These are phyloP conservation scores for Isurus oxyrinchus DNA, from an alignment of 2,113 vertebrate species.

Conservation along the genomic window DNA sequence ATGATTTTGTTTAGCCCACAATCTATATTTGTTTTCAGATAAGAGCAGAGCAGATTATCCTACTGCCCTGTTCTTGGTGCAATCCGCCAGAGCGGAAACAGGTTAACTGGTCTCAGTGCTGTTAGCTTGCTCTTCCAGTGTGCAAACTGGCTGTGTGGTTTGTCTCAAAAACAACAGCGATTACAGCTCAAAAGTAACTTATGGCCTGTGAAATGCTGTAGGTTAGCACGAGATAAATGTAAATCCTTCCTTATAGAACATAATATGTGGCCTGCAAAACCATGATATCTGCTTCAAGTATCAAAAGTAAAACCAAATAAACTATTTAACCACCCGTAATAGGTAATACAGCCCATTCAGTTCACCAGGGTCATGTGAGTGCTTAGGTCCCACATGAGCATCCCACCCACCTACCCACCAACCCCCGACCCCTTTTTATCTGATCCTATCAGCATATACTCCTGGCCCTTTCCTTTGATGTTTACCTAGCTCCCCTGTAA, in stretches of 20 bases:
- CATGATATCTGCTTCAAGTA: neutral
- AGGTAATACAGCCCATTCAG: neutral
- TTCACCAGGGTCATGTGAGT: neutral
- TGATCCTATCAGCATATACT: too few relatives aligned
- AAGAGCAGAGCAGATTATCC: too few relatives aligned
- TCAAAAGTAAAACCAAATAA: neutral
- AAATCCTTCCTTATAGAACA: neutral
- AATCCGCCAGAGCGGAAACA: too few relatives aligned
- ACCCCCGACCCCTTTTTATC: too few relatives aligned
- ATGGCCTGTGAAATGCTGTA: too few relatives aligned
- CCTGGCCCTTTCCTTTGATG: too few relatives aligned
- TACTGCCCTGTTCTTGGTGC: too few relatives aligned
- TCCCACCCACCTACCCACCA: too few relatives aligned
- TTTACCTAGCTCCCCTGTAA: too few relatives aligned
- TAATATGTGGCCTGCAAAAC: neutral
- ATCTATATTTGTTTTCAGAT: neutral
- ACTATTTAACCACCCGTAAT: neutral
- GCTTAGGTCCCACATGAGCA: neutral
- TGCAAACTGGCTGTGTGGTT: neutral
- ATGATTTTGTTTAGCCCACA: neutral
- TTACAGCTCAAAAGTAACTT: neutral
- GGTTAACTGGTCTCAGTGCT: too few relatives aligned
- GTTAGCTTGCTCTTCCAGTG: too few relatives aligned
- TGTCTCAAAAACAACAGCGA: neutral
- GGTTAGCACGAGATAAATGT: neutral